Conservation (phyloP, 2,797 vertebrate species). For the Chloroceryle amazona region DNA sequence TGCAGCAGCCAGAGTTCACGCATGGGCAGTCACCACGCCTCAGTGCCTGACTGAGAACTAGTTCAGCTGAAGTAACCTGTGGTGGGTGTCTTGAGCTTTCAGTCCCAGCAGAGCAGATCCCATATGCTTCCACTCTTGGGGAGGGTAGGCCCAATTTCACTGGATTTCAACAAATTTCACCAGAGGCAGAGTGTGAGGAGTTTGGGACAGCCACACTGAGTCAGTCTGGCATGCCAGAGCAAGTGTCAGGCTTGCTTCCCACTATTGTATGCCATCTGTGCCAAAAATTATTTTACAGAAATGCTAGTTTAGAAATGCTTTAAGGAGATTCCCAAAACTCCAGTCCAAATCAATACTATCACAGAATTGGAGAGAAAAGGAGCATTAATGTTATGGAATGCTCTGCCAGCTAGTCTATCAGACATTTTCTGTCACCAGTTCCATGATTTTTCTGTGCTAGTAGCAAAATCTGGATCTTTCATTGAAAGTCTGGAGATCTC, state of each 20-base stretch:
- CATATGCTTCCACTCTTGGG: not conserved
- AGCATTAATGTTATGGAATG: not conserved
- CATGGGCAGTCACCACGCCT: not conserved
- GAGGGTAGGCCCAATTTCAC: not conserved
- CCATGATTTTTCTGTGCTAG: not conserved
- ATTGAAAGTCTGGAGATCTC: not conserved
- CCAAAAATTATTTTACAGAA: not conserved
- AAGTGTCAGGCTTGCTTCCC: not conserved
- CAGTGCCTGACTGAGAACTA: not conserved
- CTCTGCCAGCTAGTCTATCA: not conserved
- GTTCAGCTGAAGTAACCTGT: not conserved
- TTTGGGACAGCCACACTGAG: not conserved
- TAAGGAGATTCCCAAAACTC: not conserved
- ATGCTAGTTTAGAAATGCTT: not conserved
- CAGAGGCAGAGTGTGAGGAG: not conserved
- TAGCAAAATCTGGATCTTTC: not conserved
- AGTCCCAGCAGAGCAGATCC: not conserved
- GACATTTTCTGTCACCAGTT: not conserved
- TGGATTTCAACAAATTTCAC: not conserved
- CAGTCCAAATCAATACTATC: not conserved
- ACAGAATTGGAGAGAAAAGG: not conserved
- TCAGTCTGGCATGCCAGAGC: not conserved
- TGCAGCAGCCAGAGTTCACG: constrained; percentile 1
- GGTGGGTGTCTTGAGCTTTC: not conserved
- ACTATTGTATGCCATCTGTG: not conserved